Evolutionary conservation across 2,797 vertebrate species (phyloP), one percentile per base, ranked within the genome.

Genomic region (Selene dorsalis): DNA sequence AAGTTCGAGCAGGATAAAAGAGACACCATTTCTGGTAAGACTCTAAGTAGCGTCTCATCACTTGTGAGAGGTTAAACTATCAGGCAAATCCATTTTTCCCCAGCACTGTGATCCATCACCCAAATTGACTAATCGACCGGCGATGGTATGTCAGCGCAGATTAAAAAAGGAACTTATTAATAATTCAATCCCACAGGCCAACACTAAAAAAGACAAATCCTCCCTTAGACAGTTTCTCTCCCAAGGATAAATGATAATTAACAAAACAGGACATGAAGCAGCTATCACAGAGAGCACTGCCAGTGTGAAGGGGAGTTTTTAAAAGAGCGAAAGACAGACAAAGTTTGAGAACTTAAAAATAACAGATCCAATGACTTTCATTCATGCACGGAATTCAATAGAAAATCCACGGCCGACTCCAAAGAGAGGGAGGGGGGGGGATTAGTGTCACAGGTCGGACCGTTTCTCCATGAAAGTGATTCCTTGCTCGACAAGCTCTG

Each of bases 101-200:
- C 56, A 83, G 77, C 86, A 75, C 73, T 0, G 69, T n/a, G 61
- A 90, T 91, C 82, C 75, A 88, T 93, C 89, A 90, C 32, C 3
- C 47, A 66, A 82, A 87, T 77, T 78, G 82, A 85, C 72, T 70
- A 78, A 91, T 90, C 73, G 75, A 85, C 74, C 59, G 32, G 69
- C 48, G 52, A 66, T 52, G 35, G 76, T 73, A 77, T 61, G 66
- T 90, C 77, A 52, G 60, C 28, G 10, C 71, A 84, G 90, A 90
- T 92, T 89, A 87, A 89, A 87, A 88, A 69, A 70, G 82, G 82
- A 86, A 75, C 55, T 52, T 80, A 88, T 91, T 87, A 87, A 92
- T 89, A 90, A 92, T 92, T 89, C 76, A 92, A 81, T 65, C 76
- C 69, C 70, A 69, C 52, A 69, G 43, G 50, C 69, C 43, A 62